Evolutionary conservation across 2,888 invertebrate species (phyloP).

Genomic region (Eustalomyia histrio): DNA sequence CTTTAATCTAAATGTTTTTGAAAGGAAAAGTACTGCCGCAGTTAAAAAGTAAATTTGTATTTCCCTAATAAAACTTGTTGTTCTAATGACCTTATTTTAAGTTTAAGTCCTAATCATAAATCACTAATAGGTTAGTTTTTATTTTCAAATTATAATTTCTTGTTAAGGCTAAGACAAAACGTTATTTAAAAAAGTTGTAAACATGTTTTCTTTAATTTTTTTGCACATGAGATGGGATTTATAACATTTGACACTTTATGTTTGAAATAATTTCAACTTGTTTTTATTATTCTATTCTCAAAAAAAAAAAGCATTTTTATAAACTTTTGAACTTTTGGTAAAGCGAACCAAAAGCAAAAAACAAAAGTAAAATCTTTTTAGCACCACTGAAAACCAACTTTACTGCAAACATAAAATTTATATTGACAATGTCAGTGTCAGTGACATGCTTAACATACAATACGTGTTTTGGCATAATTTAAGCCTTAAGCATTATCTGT

Average conservation of each 20-base stretch:
- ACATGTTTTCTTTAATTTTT: background rate
- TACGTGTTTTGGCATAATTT: constrained; percentile 20
- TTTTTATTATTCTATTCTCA: background rate
- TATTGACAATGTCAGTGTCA: constrained; percentile 36
- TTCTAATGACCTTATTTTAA: background rate
- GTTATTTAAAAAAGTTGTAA: background rate
- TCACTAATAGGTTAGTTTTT: background rate
- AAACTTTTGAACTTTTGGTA: constrained; percentile 6
- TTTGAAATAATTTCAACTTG: background rate
- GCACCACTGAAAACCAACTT: background rate
- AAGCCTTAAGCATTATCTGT: background rate
- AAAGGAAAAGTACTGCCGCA: no score
- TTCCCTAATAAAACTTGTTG: background rate
- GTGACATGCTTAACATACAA: constrained; percentile 29
- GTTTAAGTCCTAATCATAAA: background rate
- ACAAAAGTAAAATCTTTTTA: background rate
- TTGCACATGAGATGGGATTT: constrained; percentile 10
- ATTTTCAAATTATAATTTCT: background rate
- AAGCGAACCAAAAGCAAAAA: background rate
- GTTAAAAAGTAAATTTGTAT: no score
- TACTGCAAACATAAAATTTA: constrained; percentile 9
- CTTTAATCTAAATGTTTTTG: no score
- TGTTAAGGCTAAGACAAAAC: background rate
- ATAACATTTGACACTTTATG: constrained; percentile 17
- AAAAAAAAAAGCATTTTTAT: no score